Percentiles rank a stretch among this genome's conserved stretches.
Conservation (phyloP, 2,113 vertebrate genomes). For the Zapus hudsonius region DNA sequence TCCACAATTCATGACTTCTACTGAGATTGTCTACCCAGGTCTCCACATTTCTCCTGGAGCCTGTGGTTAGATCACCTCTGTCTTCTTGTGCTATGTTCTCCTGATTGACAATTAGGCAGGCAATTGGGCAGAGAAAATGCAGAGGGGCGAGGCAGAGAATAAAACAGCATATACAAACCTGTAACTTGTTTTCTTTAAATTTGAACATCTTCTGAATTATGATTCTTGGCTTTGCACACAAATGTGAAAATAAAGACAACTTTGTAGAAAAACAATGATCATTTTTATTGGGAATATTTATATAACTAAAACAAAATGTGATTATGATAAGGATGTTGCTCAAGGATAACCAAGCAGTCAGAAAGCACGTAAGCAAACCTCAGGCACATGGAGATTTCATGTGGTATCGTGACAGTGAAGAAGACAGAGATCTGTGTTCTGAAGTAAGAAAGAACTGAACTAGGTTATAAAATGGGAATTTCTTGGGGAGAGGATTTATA, state of each 20-base stretch:
- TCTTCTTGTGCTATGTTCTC: background rate
- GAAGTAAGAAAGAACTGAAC: background rate
- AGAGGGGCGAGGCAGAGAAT: background rate
- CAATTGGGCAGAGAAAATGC: background rate
- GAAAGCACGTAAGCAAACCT: background rate
- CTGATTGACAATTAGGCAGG: background rate
- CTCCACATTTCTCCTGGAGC: background rate
- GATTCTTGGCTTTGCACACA: background rate
- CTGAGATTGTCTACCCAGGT: rapidly evolving
- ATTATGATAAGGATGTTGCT: background rate
- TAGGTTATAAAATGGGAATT: background rate
- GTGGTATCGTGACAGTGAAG: background rate
- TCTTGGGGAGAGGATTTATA: background rate
- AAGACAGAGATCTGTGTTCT: background rate
- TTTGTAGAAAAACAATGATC: background rate
- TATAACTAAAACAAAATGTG: background rate
- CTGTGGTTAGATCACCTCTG: background rate
- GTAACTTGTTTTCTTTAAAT: background rate
- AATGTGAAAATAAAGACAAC: background rate
- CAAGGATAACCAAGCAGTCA: background rate
- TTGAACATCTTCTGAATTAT: background rate
- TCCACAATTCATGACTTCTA: background rate
- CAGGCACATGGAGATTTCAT: background rate
- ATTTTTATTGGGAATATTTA: background rate
- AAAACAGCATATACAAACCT: background rate